Base-by-base conservation (phyloP, 2,113 vertebrate species). In the Syngnathus scovelli region DNA sequence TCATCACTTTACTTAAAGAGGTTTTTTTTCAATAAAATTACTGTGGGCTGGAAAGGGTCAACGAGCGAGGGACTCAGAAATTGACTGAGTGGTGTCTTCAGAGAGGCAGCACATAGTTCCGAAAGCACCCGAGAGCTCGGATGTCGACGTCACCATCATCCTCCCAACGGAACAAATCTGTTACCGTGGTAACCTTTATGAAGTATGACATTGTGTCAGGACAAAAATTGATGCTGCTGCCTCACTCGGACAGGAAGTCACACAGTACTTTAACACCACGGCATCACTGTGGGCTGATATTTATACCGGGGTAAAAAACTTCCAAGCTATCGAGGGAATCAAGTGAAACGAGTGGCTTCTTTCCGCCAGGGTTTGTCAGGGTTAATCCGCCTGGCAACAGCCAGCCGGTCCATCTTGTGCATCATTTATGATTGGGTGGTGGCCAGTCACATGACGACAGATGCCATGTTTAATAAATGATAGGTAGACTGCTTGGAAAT, bases 371-470 rank as follows among this genome's bases (percentile, higher is more conserved):
- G 15, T 2, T 23, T 12, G 21, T 13, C 5, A 52, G 59, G 36
- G 56, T 62, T 65, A 80, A 78, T 23, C 67, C 37, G 52, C 85
- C 78, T 48, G 10, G 79, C 76, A 84, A 85, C 85, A 79, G 78
- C 21, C 18, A 38, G 69, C 67, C 72, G 2, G 54, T 56, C 54
- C 39, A 18, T 77, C 72, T 71, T 39, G 4, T 87, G 71, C 69
- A 84, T 84, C 58, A 85, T 85, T 84, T 72, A 85, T 85, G 80
- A 81, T 73, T 73, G 76, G 79, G 51, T 81, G 68, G 67, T 44
- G 67, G 77, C 41, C 36, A 37, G 70, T 85, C 69, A 81, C 83
- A 67, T 78, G 79, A 75, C 5, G 2, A 38, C 0, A 19, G 0
- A 19, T 44, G 54, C 68, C 46, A 81, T 81, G 21, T 77, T 79